Conservation (phyloP, 2,888 invertebrate species). For the Xestia c-nigrum region DNA sequence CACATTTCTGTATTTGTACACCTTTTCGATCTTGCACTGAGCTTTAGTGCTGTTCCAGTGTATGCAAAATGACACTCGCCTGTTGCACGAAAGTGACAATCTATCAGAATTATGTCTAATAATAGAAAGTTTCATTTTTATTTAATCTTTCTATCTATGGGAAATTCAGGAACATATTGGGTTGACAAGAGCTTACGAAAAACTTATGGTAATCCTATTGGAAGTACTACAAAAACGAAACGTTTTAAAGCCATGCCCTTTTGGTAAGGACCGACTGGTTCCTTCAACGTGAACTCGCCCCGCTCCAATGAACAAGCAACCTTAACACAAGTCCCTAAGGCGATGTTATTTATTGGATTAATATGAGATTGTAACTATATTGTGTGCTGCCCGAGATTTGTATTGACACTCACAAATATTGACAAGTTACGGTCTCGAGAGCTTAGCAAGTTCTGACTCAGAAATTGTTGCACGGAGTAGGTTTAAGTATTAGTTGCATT, state of each 20-base stretch:
- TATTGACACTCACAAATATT: slow-evolving; percentile 55
- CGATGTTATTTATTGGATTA: slow-evolving; percentile 57
- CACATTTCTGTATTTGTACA: not conserved
- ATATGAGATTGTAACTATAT: slow-evolving; percentile 47
- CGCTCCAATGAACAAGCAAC: not conserved
- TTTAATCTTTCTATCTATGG: not conserved
- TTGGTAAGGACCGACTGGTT: not conserved
- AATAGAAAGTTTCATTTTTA: not conserved
- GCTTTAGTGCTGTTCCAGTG: not conserved
- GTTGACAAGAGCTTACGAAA: not conserved
- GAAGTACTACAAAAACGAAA: not conserved
- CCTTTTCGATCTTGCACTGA: not conserved
- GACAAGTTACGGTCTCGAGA: slow-evolving; percentile 49
- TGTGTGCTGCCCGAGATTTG: slow-evolving; percentile 40
- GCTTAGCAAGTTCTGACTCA: slow-evolving; percentile 40
- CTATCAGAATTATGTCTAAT: not conserved
- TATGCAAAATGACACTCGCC: not conserved
- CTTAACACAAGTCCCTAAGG: slow-evolving; percentile 33
- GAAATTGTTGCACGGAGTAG: slow-evolving; percentile 25
- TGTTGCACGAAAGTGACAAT: not conserved
- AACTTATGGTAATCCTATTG: not conserved
- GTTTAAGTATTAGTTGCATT: slow-evolving; percentile 32
- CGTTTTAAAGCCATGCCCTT: not conserved
- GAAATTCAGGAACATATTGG: not conserved
- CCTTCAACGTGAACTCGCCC: not conserved